Conservation (phyloP, 1,140 invertebrate species). For the Whitmania pigra region DNA sequence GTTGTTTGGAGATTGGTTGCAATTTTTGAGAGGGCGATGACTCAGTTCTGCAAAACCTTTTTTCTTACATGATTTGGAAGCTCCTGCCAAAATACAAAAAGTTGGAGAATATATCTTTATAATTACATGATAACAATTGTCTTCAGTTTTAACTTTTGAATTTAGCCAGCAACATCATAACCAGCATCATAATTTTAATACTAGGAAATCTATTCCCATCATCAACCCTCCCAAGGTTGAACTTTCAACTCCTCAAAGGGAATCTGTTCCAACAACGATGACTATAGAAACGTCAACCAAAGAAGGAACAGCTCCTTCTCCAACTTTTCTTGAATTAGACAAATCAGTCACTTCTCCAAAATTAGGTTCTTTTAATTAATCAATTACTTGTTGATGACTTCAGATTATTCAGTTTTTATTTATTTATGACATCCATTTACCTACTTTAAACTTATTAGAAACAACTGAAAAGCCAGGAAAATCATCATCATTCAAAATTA, state of each 20-base stretch:
- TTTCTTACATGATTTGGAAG: too few relatives aligned
- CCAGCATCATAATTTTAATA: background rate
- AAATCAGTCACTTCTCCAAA: background rate
- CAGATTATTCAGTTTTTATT: background rate
- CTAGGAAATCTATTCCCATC: background rate
- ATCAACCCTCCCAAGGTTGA: background rate
- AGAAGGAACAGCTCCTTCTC: background rate
- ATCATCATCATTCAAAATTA: slow-evolving; percentile 39
- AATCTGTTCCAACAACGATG: background rate
- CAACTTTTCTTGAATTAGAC: background rate
- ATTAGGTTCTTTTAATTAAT: background rate
- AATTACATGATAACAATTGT: background rate
- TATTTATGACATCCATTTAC: too few relatives aligned
- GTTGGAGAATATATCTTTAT: too few relatives aligned
- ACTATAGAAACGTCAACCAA: background rate
- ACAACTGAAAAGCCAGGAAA: background rate
- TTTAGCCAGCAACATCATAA: background rate
- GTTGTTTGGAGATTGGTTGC: too few relatives aligned
- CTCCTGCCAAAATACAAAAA: too few relatives aligned
- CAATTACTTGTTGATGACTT: background rate
- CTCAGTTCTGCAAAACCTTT: too few relatives aligned
- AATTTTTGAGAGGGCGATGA: too few relatives aligned
- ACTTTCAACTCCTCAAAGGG: background rate
- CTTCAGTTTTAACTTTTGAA: background rate
- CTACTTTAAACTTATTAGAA: too few relatives aligned